Base-by-base conservation (phyloP, 2,797 vertebrate genomes). In the Onychomys torridus region DNA sequence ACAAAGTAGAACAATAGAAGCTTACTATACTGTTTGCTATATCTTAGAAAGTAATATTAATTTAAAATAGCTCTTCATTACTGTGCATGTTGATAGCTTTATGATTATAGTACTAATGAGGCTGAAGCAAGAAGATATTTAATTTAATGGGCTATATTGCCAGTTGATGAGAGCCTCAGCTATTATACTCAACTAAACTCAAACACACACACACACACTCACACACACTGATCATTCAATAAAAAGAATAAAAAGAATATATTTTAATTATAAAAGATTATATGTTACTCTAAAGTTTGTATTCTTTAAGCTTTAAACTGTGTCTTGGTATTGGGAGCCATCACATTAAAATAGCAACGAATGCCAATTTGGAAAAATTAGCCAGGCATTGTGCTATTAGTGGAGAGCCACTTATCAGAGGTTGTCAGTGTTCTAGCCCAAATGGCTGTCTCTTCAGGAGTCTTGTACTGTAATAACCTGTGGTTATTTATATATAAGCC, bases 1-100 rank as follows among this genome's bases (percentile, higher is more conserved):
- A 37, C 4, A 57, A 57, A 63, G 29, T 57, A 40, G 71, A 16
- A 2, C 78, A 78, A 19, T 87, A 13, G 14, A 85, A 10, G 82
- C 59, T 92, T 94, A 90, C 63, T 27, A 27, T 81, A 59, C 2
- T 2, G 0, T 83, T 43, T 92, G 11, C 19, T 79, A 89, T 91
- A 92, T 82, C 82, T 96, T 49, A 85, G 5, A 93, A 93, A 89
- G 37, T 23, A 93, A 37, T 34, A 67, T 19, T 71, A 40, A 49
- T 73, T 59, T 34, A 73, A 82, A 94, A 92, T 57, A 73, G 4
- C 34, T 43, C 37, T 88, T 67, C 7, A 2, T 89, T 27, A 4
- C 32, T 78, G 59, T 40, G 34, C 59, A 65, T 78, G 13, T 49
- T 37, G 34, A 14, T 19, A 63, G 40, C 2, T 37, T 46, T 63